phyloP scores from a whole-genome alignment of 2,797 vertebrate genomes.

The Apodemus agrarius region DNA sequence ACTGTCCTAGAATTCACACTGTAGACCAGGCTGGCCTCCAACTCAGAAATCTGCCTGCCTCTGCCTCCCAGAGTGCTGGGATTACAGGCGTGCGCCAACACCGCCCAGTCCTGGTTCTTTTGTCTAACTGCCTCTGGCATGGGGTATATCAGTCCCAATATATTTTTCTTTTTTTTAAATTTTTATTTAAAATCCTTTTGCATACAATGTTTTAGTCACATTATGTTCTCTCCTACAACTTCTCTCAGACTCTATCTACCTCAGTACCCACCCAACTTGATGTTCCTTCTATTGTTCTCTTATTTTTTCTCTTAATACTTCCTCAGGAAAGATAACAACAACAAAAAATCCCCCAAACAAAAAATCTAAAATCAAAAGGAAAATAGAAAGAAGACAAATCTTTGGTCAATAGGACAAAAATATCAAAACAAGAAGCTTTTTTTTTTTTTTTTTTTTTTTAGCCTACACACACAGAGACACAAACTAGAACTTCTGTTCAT shows the following conservation, averaged over 20 bases:
- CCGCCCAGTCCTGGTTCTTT: no score
- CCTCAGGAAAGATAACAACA: background rate
- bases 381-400: background rate
- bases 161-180: background rate
- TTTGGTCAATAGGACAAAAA: background rate
- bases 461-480: no score
- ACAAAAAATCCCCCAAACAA: background rate
- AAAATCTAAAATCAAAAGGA: background rate
- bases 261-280: background rate
- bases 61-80: no score
- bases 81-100: no score
- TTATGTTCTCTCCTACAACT: background rate
- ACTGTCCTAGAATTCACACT: no score
- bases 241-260: background rate
- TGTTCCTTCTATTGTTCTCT: background rate
- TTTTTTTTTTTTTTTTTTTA: no score
- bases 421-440: background rate
- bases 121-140: background rate
- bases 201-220: background rate
- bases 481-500: background rate
- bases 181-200: background rate
- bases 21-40: no score
- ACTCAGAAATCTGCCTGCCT: no score
- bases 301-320: background rate
- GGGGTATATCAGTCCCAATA: background rate